phyloP scores from a whole-genome alignment of 1,140 invertebrate genomes.

The Augochlora pura region DNA sequence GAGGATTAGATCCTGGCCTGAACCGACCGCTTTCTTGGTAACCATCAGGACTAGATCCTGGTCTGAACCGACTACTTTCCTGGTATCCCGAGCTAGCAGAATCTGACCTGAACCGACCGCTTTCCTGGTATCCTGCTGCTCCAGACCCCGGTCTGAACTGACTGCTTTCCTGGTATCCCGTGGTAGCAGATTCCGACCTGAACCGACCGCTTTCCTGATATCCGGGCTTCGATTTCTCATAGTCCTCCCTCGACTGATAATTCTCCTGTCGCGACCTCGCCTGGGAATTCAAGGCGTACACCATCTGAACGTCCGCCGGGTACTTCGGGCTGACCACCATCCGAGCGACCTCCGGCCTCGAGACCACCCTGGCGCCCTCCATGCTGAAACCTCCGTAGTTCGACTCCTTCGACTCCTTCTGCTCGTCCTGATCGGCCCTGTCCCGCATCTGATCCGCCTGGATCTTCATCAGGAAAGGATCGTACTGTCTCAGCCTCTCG shows the following conservation, averaged over 20 bases:
- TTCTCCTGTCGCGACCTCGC: background rate
- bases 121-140: no score
- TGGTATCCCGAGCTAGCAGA: no score
- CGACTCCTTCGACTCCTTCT: background rate
- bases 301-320: conserved; percentile 20
- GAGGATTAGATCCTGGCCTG: rapidly evolving
- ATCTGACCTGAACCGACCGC: background rate
- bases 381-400: background rate
- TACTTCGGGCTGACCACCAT: background rate
- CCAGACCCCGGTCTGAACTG: background rate
- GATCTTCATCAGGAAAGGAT: conserved; percentile 28
- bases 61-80: background rate
- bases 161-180: background rate
- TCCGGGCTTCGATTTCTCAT: background rate
- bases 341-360: background rate
- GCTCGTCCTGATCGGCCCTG: background rate
- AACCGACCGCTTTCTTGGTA: background rate
- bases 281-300: background rate
- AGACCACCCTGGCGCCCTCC: conserved; percentile 24
- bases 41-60: no score
- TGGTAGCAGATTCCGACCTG: rapidly evolving
- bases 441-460: conserved; percentile 17
- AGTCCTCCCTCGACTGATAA: background rate
- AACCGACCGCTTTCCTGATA: background rate
- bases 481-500: conserved; percentile 38